phyloP scores from a whole-genome alignment of 1,140 invertebrate species.

The Patella vulgata region DNA sequence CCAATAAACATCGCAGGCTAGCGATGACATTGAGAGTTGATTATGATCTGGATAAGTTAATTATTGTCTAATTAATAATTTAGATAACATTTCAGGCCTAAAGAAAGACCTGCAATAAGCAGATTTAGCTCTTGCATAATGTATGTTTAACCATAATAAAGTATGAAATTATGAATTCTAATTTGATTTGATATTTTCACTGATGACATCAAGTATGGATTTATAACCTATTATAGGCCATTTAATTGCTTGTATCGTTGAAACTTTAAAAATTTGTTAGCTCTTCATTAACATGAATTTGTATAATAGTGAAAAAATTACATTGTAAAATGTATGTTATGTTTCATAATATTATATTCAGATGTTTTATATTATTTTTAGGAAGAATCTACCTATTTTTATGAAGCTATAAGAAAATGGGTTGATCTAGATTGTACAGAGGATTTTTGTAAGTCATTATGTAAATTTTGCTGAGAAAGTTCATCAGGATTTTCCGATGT shows the following conservation, averaged over 20 bases:
- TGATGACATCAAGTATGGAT: neutral
- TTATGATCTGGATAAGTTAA: no score
- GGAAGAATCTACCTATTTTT: constrained; percentile 80
- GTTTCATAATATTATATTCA: constrained; percentile 9
- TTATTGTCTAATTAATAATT: no score
- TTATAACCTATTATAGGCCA: neutral
- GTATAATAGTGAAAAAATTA: neutral
- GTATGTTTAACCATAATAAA: no score
- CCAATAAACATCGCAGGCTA: no score
- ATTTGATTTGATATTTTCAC: constrained; percentile 1
- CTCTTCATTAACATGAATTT: neutral
- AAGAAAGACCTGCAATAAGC: no score
- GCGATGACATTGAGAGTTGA: no score
- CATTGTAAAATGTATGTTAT: constrained; percentile 68
- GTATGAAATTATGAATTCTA: no score
- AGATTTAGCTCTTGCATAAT: no score
- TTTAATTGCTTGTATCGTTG: neutral
- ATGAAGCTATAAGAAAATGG: constrained; percentile 87
- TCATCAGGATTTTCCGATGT: no score
- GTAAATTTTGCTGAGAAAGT: no score
- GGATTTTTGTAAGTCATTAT: constrained; percentile 73
- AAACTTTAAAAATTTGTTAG: neutral
- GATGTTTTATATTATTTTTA: constrained; percentile 48
- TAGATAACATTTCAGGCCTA: no score
- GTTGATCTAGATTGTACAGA: constrained; percentile 84